Evolutionary conservation across 2,797 vertebrate genomes (phyloP).

Genomic region (Otolemur crassicaudatus): DNA sequence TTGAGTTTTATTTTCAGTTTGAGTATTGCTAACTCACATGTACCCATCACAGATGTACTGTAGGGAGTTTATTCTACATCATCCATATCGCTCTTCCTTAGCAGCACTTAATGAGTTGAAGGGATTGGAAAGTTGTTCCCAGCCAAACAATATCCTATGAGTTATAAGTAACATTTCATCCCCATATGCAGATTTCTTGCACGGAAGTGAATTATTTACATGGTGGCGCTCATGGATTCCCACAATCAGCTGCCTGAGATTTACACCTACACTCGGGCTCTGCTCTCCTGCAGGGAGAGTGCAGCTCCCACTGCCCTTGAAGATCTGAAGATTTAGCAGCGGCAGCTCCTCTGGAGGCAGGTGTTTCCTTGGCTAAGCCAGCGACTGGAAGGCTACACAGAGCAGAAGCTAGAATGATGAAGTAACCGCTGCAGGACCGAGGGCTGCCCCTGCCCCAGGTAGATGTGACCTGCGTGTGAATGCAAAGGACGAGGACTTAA

Average conservation of each 20-base stretch:
- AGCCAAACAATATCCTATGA: conserved; percentile 84
- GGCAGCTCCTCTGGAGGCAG: conserved; percentile 68
- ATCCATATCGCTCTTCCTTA: conserved; percentile 71
- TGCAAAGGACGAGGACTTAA: conserved; percentile 76
- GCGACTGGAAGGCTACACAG: conserved; percentile 62
- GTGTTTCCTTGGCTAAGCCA: conserved; percentile 65
- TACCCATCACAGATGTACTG: conserved; percentile 50
- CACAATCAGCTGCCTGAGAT: conserved; percentile 86
- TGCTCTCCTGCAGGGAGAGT: conserved; percentile 80
- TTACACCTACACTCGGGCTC: conserved; percentile 82
- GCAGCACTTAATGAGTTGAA: conserved; percentile 83
- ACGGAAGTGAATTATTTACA: conserved; percentile 89
- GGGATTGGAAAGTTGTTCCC: conserved; percentile 82
- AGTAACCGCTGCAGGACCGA: conserved; percentile 47
- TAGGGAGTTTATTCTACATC: conserved; percentile 67
- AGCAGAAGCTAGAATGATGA: conserved; percentile 59
- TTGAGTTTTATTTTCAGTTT: conserved; percentile 64
- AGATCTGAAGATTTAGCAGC: conserved; percentile 78
- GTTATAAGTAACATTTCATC: conserved; percentile 89
- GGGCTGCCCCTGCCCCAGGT: conserved; percentile 69
- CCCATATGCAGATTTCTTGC: conserved; percentile 88
- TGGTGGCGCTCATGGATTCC: conserved; percentile 86
- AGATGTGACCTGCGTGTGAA: neutral
- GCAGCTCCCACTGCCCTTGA: conserved; percentile 79
- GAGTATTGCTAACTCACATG: conserved; percentile 58